Conservation (phyloP, 1,140 invertebrate species). For the Lepidurus arcticus region DNA sequence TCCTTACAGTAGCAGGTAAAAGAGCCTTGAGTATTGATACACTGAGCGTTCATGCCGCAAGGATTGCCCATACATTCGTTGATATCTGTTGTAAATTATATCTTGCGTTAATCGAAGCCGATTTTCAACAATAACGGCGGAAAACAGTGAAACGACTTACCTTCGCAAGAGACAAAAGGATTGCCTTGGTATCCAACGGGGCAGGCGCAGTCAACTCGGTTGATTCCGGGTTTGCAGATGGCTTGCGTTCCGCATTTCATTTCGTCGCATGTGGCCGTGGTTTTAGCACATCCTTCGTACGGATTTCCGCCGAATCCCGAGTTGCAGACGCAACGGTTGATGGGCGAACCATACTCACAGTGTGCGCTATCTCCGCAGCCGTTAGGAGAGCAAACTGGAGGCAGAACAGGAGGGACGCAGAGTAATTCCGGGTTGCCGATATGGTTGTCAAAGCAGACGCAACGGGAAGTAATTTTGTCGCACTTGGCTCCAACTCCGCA, state of each 20-base stretch:
- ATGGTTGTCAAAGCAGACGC: conserved; percentile 78
- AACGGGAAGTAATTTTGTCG: conserved; percentile 69
- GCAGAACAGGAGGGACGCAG: conserved; percentile 77
- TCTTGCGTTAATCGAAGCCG: conserved; percentile 26
- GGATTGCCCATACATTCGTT: conserved; percentile 74
- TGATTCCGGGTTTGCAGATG: conserved; percentile 64
- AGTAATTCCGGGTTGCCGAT: conserved; percentile 80
- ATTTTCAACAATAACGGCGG: background rate
- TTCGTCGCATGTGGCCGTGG: conserved; percentile 62
- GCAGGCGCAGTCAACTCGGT: conserved; percentile 72
- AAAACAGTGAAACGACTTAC: conserved; percentile 40
- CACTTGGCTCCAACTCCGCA: conserved; percentile 78
- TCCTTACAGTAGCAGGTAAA: conserved; percentile 80
- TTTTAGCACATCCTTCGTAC: conserved; percentile 67
- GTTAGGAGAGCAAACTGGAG: conserved; percentile 67
- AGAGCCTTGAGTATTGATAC: conserved; percentile 78
- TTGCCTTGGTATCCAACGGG: conserved; percentile 75
- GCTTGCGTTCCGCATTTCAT: conserved; percentile 70
- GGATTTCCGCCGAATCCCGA: conserved; percentile 78
- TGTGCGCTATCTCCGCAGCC: conserved; percentile 73
- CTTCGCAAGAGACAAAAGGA: conserved; percentile 75
- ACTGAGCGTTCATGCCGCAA: conserved; percentile 77
- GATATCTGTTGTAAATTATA: conserved; percentile 52
- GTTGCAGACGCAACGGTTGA: conserved; percentile 68
- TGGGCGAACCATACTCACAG: conserved; percentile 72